Evolutionary conservation across 2,113 vertebrate species (phyloP).

Genomic region (Petroica traversi): DNA sequence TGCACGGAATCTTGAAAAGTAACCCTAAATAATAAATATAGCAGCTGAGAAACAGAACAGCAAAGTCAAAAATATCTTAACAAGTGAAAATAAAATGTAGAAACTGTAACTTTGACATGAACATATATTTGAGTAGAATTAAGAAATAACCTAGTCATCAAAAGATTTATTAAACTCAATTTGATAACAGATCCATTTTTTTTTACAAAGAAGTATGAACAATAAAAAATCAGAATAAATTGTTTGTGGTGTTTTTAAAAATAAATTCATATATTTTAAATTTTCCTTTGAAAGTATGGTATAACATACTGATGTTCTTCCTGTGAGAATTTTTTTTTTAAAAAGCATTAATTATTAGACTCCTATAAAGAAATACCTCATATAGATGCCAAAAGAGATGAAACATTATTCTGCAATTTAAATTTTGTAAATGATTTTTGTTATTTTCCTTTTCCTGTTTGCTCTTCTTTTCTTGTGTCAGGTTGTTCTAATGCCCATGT

Average conservation of each 20-base stretch:
- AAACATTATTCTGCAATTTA: background rate
- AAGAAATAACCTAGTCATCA: background rate
- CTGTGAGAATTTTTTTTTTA: background rate
- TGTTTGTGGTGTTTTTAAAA: background rate
- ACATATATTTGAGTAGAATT: background rate
- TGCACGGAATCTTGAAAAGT: background rate
- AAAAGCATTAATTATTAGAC: background rate
- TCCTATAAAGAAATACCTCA: background rate
- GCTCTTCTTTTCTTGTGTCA: background rate
- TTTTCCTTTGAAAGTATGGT: background rate
- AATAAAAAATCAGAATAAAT: background rate
- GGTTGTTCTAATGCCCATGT: background rate
- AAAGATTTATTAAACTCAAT: background rate
- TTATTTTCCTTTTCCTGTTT: background rate
- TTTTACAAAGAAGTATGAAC: background rate
- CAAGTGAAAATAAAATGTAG: background rate
- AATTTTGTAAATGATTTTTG: background rate
- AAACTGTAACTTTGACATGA: background rate
- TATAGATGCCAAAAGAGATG: background rate
- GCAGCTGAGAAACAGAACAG: background rate
- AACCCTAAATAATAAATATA: background rate
- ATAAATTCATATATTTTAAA: background rate
- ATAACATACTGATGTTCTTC: background rate
- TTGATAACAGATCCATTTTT: background rate
- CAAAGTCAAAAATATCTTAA: background rate